Conservation (phyloP, 2,888 invertebrate species). For the Clanis bilineata region DNA sequence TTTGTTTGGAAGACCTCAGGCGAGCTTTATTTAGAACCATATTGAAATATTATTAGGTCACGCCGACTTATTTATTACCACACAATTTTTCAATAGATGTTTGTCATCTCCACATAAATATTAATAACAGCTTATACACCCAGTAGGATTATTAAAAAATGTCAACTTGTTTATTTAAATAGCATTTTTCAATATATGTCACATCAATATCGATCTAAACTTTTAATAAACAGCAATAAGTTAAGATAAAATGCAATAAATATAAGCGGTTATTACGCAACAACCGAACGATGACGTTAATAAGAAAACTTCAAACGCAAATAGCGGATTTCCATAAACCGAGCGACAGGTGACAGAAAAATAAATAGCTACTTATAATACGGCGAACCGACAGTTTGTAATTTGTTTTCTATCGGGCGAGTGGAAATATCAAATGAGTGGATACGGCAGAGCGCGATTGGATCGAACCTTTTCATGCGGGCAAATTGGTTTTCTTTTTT, state of each 20-base stretch:
- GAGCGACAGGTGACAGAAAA: constrained; percentile 75
- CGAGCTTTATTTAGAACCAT: background rate
- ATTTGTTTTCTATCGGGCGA: constrained; percentile 73
- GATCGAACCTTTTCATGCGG: constrained; percentile 80
- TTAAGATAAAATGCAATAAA: background rate
- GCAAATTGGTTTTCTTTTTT: constrained; percentile 82
- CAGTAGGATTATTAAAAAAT: too few relatives aligned
- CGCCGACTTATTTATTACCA: background rate
- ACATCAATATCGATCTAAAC: constrained; percentile 6
- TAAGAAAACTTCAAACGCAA: constrained; percentile 71
- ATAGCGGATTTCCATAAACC: constrained; percentile 63
- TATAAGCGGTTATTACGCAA: background rate
- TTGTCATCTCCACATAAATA: too few relatives aligned
- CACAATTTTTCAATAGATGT: too few relatives aligned
- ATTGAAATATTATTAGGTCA: background rate
- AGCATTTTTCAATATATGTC: constrained; percentile 2
- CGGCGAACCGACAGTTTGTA: constrained; percentile 68
- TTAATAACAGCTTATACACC: too few relatives aligned
- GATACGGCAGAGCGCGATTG: constrained; percentile 70
- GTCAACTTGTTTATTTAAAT: too few relatives aligned
- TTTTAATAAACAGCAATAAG: background rate
- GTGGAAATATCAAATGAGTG: constrained; percentile 81
- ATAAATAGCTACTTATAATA: constrained; percentile 70
- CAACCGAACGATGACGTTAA: constrained; percentile 41
- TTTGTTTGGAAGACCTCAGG: background rate